Percentiles rank a stretch among this genome's conserved stretches.
These are phyloP conservation scores for Scaptodrosophila lebanonensis DNA, from an alignment of 1,140 invertebrate genomes.

Conservation along the genomic window DNA sequence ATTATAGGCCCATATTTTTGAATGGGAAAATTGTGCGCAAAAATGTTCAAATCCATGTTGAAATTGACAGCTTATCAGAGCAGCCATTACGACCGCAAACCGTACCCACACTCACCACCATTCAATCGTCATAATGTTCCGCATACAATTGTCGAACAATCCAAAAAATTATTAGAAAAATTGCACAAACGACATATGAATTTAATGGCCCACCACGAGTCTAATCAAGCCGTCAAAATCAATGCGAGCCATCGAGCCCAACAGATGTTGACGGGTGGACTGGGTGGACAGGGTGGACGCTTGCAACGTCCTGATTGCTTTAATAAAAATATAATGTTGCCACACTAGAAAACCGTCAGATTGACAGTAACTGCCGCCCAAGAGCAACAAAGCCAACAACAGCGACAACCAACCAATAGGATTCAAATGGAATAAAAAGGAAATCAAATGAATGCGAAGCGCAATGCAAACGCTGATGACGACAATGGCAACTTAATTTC, in stretches of 20 bases:
- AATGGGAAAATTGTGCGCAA: no score
- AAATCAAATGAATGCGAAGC: conserved; percentile 47
- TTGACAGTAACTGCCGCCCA: no score
- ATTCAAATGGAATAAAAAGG: conserved; percentile 43
- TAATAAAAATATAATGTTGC: conserved; percentile 51
- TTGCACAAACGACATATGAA: conserved; percentile 36
- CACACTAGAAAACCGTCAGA: conserved; percentile 32
- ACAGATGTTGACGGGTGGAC: background rate
- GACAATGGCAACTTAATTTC: conserved; percentile 70
- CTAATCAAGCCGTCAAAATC: conserved; percentile 14
- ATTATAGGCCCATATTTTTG: no score
- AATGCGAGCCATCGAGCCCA: background rate
- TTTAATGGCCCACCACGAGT: conserved; percentile 13
- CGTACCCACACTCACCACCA: conserved; percentile 10
- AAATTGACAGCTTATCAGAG: conserved; percentile 1
- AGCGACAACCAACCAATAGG: conserved; percentile 13
- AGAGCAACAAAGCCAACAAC: conserved; percentile 22
- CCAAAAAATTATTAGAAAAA: conserved; percentile 39
- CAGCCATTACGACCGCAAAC: conserved; percentile 7
- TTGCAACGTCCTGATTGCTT: conserved; percentile 5
- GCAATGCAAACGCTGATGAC: conserved; percentile 34
- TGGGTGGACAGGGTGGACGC: no score
- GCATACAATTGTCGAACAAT: background rate
- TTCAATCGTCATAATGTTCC: conserved; percentile 13
- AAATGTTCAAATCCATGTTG: no score